Base-by-base conservation (phyloP, 2,797 vertebrate genomes). In the Sternarchorhynchus goeldii region DNA sequence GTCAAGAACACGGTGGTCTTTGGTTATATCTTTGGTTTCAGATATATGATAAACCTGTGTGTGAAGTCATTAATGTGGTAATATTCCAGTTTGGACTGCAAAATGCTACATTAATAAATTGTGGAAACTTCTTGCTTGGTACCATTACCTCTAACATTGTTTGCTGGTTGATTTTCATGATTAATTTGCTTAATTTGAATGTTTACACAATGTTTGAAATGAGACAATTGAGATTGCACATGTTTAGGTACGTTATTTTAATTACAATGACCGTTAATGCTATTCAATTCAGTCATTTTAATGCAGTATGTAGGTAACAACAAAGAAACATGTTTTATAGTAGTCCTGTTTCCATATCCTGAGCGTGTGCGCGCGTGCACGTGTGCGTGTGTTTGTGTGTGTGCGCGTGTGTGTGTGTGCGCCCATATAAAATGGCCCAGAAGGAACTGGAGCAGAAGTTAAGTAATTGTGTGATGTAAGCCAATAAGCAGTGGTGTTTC, bases 401-500 rank as follows among this genome's bases (percentile, higher is more conserved):
- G 71, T 70, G 39, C 86, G 88, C 89, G 85, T 89, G 84, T 81
- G 80, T 75, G 77, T 79, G 79, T 84, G 85, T 50, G 77, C 75
- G 82, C 87, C 83, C 83, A 77, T 85, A 89, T 88, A 88, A 90
- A 91, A 86, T 83, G 81, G 32, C 79, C 76, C 71, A 12, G 62
- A 81, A 88, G 89, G 87, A 93, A 94, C 85, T 93, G 89, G 92
- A 90, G 92, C 92, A 92, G 90, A 91, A 91, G 87, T 82, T 85
- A 50, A 91, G 88, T 86, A 85, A 87, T 84, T 86, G 87, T 83
- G 82, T 80, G 79, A 77, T 75, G 78, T 78, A 39, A 82, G 69
- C 85, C 84, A 84, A 73, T 88, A 83, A 83, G 83, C 84, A 20
- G 32, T 20, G 18, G 31, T 25, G 56, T 16, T 17, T 45, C 25